Conservation (phyloP, 2,888 invertebrate species). For the Hydraecia micacea region DNA sequence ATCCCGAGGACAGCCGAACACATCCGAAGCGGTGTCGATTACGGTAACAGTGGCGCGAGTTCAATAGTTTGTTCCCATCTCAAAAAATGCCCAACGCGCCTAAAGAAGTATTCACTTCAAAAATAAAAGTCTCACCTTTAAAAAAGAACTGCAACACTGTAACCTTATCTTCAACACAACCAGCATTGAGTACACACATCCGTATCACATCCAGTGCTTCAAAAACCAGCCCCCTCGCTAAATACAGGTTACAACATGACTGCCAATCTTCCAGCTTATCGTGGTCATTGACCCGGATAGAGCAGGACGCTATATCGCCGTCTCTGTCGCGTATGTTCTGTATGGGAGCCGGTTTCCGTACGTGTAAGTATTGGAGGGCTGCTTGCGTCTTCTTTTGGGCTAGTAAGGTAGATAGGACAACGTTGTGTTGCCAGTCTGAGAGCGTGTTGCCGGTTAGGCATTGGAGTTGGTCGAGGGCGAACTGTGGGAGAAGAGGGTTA, state of each 20-base stretch:
- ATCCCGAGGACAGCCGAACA: too few relatives aligned
- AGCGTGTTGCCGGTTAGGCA: slow-evolving; percentile 91
- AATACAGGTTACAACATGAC: slow-evolving; percentile 90
- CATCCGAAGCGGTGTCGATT: too few relatives aligned
- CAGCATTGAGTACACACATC: slow-evolving; percentile 86
- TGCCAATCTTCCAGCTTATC: slow-evolving; percentile 88
- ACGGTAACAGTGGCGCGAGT: too few relatives aligned
- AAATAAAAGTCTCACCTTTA: slow-evolving; percentile 86
- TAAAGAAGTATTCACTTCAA: too few relatives aligned
- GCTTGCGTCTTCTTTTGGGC: slow-evolving; percentile 92
- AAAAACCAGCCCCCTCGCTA: slow-evolving; percentile 91
- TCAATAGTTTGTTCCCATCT: too few relatives aligned
- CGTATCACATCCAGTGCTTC: slow-evolving; percentile 92
- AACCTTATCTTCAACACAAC: slow-evolving; percentile 77
- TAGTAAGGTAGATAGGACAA: slow-evolving; percentile 92
- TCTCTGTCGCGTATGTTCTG: slow-evolving; percentile 80
- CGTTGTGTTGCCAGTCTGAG: slow-evolving; percentile 93
- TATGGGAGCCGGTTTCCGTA: slow-evolving; percentile 89
- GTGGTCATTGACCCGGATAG: slow-evolving; percentile 73
- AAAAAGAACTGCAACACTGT: slow-evolving; percentile 91
- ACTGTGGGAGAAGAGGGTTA: slow-evolving; percentile 79
- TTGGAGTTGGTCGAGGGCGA: slow-evolving; percentile 92
- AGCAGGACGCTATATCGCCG: slow-evolving; percentile 54
- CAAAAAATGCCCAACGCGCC: too few relatives aligned
- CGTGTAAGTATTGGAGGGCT: slow-evolving; percentile 93